Evolutionary conservation across 64 coral and sea anemone genomes (phyloP), one percentile per base, ranked within the genome.

Genomic region (Platygyra sinensis): DNA sequence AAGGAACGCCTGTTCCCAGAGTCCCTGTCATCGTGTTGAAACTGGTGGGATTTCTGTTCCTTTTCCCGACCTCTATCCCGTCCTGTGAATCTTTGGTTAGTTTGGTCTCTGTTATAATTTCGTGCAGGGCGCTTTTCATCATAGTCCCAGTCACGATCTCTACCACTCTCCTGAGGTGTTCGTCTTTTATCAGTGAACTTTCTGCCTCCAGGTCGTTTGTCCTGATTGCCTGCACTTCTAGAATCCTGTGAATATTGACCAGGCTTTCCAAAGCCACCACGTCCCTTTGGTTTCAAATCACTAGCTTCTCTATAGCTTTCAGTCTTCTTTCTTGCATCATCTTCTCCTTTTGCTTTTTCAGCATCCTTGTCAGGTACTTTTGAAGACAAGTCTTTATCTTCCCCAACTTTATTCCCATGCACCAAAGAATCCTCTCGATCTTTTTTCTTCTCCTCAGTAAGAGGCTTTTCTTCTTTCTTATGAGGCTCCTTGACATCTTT

Each of bases 21-120:
- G 31, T 84, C 81, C 64, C 81, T 71, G 32, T 84, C 60, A 20
- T 82, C 62, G 25, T 69, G 38, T 16, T 71, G 31, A 29, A 39
- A 39, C 38, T 63, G 28, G 0, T 84, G 38, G 11, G 6, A 22
- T 42, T 67, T 84, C 19, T 71, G 81, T 10, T 84, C 81, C 62
- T 49, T 84, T 84, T 84, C 81, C n/a, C 63, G 81, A 71, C 31
- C 55, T 82, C 67, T 83, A 0, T 89, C 91, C 55, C 79, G 74
- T 52, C 73, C 87, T 25, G 62, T 36, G 33, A 33, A 27, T 24
- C 63, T 64, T 84, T 84, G 81, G 27, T n/a, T 71, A 1, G 61
- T 67, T 14, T 84, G 62, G 22, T 84, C 81, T 64, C 62, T 84
- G 29, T 30, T 84, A 3, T 84, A 84, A 51, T 71, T 84, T 14